Conservation (phyloP, 2,113 vertebrate genomes). For the Toxostoma redivivum region DNA sequence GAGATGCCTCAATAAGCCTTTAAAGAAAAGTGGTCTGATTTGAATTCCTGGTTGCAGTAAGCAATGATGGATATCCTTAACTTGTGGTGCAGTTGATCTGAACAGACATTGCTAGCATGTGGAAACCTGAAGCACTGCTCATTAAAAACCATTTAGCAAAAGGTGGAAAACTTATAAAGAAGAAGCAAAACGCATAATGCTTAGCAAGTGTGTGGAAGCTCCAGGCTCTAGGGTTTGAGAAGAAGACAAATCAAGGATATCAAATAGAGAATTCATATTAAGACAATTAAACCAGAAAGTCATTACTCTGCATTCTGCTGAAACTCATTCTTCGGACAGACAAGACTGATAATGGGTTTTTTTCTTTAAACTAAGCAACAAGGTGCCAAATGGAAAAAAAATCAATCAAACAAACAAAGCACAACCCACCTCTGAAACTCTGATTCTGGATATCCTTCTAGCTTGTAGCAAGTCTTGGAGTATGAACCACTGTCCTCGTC, state of each 20-base stretch:
- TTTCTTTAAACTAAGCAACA: constrained; percentile 10
- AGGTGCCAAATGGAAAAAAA: constrained; percentile 33
- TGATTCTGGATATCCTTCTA: constrained; percentile 31
- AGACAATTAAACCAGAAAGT: background rate
- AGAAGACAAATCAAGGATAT: constrained; percentile 41
- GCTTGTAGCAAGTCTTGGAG: constrained; percentile 46
- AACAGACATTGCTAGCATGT: background rate
- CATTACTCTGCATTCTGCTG: constrained; percentile 26
- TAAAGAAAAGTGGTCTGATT: background rate
- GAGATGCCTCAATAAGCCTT: background rate
- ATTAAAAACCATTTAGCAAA: constrained; percentile 32
- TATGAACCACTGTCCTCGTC: constrained; percentile 47
- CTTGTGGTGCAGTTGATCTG: constrained; percentile 12
- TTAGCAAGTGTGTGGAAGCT: constrained; percentile 49
- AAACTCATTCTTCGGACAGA: constrained; percentile 47
- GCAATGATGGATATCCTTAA: background rate
- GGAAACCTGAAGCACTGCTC: constrained; percentile 28
- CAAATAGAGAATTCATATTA: constrained; percentile 4
- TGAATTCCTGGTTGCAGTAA: constrained; percentile 6
- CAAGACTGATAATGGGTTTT: background rate
- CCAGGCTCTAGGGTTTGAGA: constrained; percentile 49
- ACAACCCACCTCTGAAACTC: constrained; percentile 37
- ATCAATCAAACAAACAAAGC: background rate
- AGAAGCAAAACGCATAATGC: background rate
- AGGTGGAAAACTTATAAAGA: constrained; percentile 38